These are phyloP conservation scores for Donacobius atricapilla DNA, from an alignment of 2,113 vertebrate genomes.

Conservation along the genomic window DNA sequence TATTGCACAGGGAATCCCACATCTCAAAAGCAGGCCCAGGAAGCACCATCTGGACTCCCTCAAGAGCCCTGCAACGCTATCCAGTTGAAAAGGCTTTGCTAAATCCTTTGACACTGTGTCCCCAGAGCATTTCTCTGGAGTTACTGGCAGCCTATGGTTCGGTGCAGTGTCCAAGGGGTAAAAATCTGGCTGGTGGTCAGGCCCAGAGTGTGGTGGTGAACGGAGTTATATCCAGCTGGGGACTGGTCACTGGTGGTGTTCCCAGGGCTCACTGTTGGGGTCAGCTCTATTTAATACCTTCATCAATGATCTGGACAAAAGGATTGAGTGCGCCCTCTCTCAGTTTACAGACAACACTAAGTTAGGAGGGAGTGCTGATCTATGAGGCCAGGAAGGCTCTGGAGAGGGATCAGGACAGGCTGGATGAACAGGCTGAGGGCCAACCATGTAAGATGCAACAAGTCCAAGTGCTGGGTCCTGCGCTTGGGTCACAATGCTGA, in stretches of 20 bases:
- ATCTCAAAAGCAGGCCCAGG: not conserved
- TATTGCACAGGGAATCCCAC: not conserved
- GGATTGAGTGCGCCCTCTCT: not conserved
- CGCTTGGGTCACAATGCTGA: too few species aligned
- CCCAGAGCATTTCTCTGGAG: not conserved
- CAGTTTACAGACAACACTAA: not conserved
- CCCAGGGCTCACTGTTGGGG: not conserved
- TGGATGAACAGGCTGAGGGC: not conserved
- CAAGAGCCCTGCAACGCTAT: not conserved
- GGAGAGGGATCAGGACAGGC: not conserved
- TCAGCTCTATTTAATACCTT: not conserved
- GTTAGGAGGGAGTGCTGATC: not conserved
- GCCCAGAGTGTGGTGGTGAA: not conserved
- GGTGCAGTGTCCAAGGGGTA: fast-evolving
- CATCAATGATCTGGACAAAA: not conserved
- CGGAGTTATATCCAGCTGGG: not conserved
- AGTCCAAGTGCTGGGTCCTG: not conserved
- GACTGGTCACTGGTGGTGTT: too few species aligned
- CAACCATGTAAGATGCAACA: not conserved
- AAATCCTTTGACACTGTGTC: not conserved
- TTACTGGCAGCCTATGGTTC: not conserved
- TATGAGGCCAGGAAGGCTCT: not conserved
- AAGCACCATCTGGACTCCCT: not conserved
- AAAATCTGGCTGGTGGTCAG: not conserved
- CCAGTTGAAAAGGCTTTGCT: not conserved